Evolutionary conservation across 2,888 invertebrate species (phyloP).

Genomic region (Trissolcus brochymenae): DNA sequence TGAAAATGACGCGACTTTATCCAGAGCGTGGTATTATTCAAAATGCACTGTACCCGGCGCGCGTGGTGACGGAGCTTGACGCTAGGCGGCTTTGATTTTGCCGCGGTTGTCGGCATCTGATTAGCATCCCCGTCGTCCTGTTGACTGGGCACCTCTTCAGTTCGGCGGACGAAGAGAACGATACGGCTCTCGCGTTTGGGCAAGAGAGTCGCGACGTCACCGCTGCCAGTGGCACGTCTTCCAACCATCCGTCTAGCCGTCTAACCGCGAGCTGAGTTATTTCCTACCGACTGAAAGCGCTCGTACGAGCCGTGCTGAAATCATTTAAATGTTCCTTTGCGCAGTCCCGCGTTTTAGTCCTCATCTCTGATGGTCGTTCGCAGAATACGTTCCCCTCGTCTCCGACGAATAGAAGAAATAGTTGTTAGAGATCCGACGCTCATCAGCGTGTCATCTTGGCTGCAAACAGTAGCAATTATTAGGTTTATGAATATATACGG

Average conservation of each 20-base stretch:
- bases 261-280: constrained; percentile 69
- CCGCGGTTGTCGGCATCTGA: constrained; percentile 75
- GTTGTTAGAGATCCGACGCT: constrained; percentile 31
- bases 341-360: constrained; percentile 72
- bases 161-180: constrained; percentile 46
- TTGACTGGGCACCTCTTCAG: constrained; percentile 37
- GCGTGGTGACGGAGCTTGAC: constrained; percentile 71
- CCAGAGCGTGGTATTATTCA: constrained; percentile 63
- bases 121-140: constrained; percentile 71
- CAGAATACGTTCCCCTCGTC: constrained; percentile 32
- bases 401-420: constrained; percentile 45
- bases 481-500: constrained; percentile 46
- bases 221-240: constrained; percentile 68
- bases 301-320: constrained; percentile 66
- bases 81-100: constrained; percentile 71
- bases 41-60: constrained; percentile 66
- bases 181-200: constrained; percentile 33
- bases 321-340: constrained; percentile 75
- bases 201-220: constrained; percentile 65
- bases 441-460: constrained; percentile 46
- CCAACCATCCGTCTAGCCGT: constrained; percentile 65
- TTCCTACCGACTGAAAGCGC: constrained; percentile 63
- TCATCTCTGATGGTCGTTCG: constrained; percentile 63
- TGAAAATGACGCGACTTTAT: constrained; percentile 10
- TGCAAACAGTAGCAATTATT: constrained; percentile 52